Conservation (phyloP, 2,888 invertebrate genomes). For the Anorthoa munda region DNA sequence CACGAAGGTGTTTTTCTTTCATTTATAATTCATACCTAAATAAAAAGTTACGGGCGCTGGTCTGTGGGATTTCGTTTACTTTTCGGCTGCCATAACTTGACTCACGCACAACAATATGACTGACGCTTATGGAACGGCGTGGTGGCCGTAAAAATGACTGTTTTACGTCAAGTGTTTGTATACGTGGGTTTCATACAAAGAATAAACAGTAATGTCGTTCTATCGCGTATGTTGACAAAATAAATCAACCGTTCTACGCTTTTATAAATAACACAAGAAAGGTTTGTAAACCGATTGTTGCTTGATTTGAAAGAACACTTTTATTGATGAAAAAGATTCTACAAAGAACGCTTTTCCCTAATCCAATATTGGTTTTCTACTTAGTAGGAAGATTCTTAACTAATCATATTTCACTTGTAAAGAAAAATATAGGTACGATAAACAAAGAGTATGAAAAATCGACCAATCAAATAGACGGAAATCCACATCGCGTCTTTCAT, state of each 20-base stretch:
- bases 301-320: no score
- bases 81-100: slow-evolving; percentile 13
- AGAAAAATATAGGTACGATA: no score
- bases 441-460: no score
- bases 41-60: slow-evolving; percentile 35
- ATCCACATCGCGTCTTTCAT: no score
- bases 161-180: slow-evolving; percentile 28
- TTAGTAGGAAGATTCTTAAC: no score
- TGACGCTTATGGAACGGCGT: slow-evolving; percentile 21
- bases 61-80: slow-evolving; percentile 39
- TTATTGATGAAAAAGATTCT: no score
- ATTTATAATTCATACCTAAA: slow-evolving; percentile 50
- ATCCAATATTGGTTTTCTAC: no score
- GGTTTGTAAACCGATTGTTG: neutral
- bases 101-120: slow-evolving; percentile 37
- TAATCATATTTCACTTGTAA: no score
- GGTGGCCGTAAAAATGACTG: slow-evolving; percentile 20
- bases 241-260: slow-evolving; percentile 3
- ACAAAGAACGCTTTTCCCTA: no score
- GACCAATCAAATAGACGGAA: no score
- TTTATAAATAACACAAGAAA: neutral
- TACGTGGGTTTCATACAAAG: slow-evolving; percentile 31
- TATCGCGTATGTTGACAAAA: slow-evolving; percentile 16
- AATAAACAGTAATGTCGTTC: slow-evolving; percentile 20
- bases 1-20: slow-evolving; percentile 43